Evolutionary conservation across 2,888 invertebrate genomes (phyloP).

Genomic region (Lycocerus yunnanus): DNA sequence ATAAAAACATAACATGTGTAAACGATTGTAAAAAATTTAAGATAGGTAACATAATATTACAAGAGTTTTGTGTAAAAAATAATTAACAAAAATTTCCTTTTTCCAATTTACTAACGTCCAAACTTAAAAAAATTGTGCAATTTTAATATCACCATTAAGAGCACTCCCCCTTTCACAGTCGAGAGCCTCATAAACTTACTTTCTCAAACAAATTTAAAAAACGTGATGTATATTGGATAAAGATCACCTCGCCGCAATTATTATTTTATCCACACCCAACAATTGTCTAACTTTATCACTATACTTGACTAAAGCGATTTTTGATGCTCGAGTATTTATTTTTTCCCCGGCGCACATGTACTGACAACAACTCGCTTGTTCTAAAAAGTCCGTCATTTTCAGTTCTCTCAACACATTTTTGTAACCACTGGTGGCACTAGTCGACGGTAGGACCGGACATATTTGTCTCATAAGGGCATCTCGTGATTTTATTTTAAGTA

Average conservation of each 20-base stretch:
- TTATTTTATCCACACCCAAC: slow-evolving; percentile 78
- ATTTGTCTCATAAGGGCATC: slow-evolving; percentile 79
- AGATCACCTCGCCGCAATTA: slow-evolving; percentile 65
- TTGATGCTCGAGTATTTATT: slow-evolving; percentile 78
- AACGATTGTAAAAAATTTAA: background rate
- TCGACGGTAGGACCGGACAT: slow-evolving; percentile 61
- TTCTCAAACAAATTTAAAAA: slow-evolving; percentile 1
- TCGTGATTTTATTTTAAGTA: slow-evolving; percentile 79
- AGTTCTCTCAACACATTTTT: slow-evolving; percentile 66
- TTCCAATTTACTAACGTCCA: background rate
- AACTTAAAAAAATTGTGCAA: background rate
- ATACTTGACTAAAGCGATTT: slow-evolving; percentile 81
- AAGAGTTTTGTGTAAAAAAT: background rate
- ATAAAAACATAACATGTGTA: background rate
- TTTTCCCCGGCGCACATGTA: slow-evolving; percentile 78
- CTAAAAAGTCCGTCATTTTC: slow-evolving; percentile 79
- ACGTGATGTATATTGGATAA: slow-evolving; percentile 14
- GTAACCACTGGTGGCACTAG: slow-evolving; percentile 30
- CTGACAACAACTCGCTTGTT: slow-evolving; percentile 80
- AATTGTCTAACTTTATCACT: slow-evolving; percentile 82
- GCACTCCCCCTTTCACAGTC: background rate
- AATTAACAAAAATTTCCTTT: background rate
- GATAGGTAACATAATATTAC: background rate
- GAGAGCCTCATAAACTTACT: background rate
- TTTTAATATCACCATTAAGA: slow-evolving; percentile 31